Evolutionary conservation across 2,797 vertebrate species (phyloP).

Genomic region (Paguma larvata): DNA sequence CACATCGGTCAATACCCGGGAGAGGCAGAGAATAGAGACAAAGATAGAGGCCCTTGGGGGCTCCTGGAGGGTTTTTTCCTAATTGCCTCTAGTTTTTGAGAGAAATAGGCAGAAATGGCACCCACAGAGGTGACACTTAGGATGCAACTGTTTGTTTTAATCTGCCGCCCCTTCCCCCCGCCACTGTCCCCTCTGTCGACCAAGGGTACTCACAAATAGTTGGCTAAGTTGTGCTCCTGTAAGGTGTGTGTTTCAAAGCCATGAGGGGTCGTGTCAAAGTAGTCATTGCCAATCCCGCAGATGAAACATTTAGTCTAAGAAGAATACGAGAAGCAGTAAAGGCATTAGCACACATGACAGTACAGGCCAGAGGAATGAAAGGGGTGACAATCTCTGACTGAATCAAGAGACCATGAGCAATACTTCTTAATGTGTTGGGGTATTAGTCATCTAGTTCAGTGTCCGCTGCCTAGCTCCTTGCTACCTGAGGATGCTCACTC

Average conservation of each 20-base stretch:
- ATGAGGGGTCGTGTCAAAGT: constrained; percentile 98
- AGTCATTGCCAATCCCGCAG: constrained; percentile 99
- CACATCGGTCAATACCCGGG: fast-evolving
- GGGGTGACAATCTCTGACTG: not conserved
- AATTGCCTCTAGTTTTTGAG: not conserved
- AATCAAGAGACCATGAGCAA: not conserved
- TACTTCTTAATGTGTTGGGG: not conserved
- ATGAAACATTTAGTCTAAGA: constrained; percentile 99
- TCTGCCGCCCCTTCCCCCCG: not conserved
- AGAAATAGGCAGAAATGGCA: not conserved
- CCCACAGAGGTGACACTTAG: no score
- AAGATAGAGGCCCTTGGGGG: not conserved
- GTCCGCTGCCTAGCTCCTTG: not conserved
- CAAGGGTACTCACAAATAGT: constrained; percentile 96
- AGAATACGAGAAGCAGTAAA: constrained; percentile 60
- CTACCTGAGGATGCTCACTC: not conserved
- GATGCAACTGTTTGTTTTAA: not conserved
- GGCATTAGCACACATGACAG: not conserved
- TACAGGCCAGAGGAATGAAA: not conserved
- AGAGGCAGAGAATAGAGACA: not conserved
- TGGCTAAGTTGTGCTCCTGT: constrained; percentile 99
- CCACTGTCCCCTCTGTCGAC: not conserved
- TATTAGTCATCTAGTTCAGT: not conserved
- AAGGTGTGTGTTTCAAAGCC: constrained; percentile 99
- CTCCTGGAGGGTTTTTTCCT: not conserved